phyloP scores from a whole-genome alignment of 2,113 vertebrate species.

The Serilophus lunatus region DNA sequence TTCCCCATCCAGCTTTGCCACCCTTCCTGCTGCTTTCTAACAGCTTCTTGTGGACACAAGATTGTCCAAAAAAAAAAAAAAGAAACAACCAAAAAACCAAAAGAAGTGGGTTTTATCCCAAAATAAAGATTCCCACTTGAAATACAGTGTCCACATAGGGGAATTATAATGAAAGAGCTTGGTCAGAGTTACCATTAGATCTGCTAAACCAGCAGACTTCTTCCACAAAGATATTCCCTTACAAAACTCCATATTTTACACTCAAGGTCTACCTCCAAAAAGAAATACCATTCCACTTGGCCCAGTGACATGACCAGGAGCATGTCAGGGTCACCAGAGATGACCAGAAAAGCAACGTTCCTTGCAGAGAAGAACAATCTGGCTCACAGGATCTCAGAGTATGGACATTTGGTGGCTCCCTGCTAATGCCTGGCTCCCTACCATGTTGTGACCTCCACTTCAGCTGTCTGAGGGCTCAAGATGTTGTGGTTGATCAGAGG shows the following conservation, averaged over 20 bases:
- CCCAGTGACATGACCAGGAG: not conserved
- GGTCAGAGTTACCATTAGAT: accelerated
- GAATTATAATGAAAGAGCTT: not conserved
- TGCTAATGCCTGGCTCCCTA: not conserved
- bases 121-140: not conserved
- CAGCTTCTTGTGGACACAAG: not conserved
- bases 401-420: not conserved
- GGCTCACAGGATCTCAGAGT: not conserved
- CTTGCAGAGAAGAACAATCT: not conserved
- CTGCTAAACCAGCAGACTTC: not conserved
- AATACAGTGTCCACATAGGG: accelerated
- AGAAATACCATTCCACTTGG: not conserved
- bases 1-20: not conserved
- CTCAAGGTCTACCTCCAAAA: not conserved
- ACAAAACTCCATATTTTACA: not conserved
- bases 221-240: not conserved
- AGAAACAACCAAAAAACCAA: not conserved
- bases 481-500: not conserved
- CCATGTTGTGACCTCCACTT: not conserved
- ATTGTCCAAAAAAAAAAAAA: not conserved
- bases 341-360: not conserved
- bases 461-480: not conserved
- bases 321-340: not conserved
- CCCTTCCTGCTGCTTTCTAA: not conserved
- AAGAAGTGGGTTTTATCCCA: not conserved